phyloP scores from a whole-genome alignment of 2,797 vertebrate species.

The Acomys russatus region DNA sequence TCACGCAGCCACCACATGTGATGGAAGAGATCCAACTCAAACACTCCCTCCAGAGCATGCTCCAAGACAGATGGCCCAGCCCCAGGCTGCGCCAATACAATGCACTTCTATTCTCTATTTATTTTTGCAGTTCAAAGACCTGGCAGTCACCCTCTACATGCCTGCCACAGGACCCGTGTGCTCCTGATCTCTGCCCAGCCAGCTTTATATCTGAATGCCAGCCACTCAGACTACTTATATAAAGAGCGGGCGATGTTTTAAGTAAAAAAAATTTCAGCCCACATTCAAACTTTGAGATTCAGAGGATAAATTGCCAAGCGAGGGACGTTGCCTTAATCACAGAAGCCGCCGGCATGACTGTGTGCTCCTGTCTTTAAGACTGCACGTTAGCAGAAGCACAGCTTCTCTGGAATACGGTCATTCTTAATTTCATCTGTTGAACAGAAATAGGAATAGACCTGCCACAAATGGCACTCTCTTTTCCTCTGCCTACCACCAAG shows the following conservation, averaged over 20 bases:
- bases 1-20: conserved; percentile 94
- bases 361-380: conserved; percentile 88
- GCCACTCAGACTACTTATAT: conserved; percentile 87
- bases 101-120: conserved; percentile 94
- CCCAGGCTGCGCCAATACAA: conserved; percentile 91
- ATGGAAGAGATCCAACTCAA: conserved; percentile 95
- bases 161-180: conserved; percentile 90
- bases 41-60: conserved; percentile 93
- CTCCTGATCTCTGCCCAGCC: conserved; percentile 91
- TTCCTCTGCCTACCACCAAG: conserved; percentile 67
- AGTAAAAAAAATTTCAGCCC: conserved; percentile 88
- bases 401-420: conserved; percentile 72
- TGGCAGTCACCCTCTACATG: conserved; percentile 92
- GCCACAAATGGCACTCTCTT: conserved; percentile 43
- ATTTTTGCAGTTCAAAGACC: conserved; percentile 97
- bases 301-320: conserved; percentile 88
- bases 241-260: conserved; percentile 82
- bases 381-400: conserved; percentile 79
- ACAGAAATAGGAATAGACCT: conserved; percentile 76
- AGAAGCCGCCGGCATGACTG: conserved; percentile 86
- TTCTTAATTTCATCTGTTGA: conserved; percentile 80
- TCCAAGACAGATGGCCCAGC: conserved; percentile 93
- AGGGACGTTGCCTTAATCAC: conserved; percentile 91
- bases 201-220: conserved; percentile 89
- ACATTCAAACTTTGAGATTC: conserved; percentile 89